A percentile compares a stretch with the other conserved stretches of the same genome.
Evolutionary conservation across 2,888 invertebrate genomes (phyloP).

Genomic region (Agriotes lineatus): DNA sequence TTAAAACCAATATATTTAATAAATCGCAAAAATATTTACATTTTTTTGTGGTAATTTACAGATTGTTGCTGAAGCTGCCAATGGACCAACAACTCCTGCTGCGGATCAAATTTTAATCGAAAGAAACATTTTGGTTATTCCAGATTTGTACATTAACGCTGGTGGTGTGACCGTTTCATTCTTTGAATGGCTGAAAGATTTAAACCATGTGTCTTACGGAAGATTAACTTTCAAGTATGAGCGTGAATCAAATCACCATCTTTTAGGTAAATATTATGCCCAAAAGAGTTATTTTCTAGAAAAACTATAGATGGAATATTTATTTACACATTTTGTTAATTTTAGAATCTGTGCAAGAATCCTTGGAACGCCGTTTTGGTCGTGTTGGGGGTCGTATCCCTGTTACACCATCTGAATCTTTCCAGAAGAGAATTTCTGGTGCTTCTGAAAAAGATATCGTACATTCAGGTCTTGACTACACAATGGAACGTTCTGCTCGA

Average conservation of each 20-base stretch:
- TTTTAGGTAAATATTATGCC: constrained; percentile 86
- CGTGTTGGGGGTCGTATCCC: constrained; percentile 92
- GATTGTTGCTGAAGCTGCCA: constrained; percentile 97
- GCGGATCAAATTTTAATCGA: constrained; percentile 92
- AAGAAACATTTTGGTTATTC: constrained; percentile 90
- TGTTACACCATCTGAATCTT: constrained; percentile 88
- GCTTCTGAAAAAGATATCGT: constrained; percentile 99
- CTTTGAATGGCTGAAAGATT: constrained; percentile 98
- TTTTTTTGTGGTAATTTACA: too few relatives aligned
- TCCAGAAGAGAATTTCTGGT: constrained; percentile 89
- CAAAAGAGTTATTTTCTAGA: too few relatives aligned
- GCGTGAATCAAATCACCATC: constrained; percentile 90
- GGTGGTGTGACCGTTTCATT: constrained; percentile 99
- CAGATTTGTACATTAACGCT: constrained; percentile 89
- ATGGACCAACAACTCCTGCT: constrained; percentile 96
- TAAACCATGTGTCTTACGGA: constrained; percentile 98
- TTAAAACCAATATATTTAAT: too few relatives aligned
- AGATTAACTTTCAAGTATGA: constrained; percentile 96
- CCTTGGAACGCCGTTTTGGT: constrained; percentile 93
- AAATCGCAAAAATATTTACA: too few relatives aligned
- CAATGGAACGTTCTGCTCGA: constrained; percentile 96
- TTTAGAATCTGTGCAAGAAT: constrained; percentile 96
- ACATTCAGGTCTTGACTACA: constrained; percentile 96
- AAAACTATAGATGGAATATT: too few relatives aligned
- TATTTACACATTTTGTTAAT: too few relatives aligned